Evolutionary conservation across 2,797 vertebrate genomes (phyloP), one percentile per base, ranked within the genome.

Genomic region (Cirrhinus molitorella): DNA sequence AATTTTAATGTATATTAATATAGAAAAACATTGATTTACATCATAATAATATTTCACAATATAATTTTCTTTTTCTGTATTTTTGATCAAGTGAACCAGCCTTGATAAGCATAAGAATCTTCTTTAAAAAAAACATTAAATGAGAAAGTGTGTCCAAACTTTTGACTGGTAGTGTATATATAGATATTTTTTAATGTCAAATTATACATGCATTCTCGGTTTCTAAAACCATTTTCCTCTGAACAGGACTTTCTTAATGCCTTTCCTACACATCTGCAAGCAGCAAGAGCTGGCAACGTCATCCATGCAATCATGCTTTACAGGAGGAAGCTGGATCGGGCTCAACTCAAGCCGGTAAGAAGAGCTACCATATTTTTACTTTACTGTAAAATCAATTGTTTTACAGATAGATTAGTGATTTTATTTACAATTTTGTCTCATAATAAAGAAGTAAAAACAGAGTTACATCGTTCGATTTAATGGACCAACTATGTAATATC

Each of bases 281-380:
- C 98, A 1, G 98, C 98, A 23, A 94, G 98, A 87, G 97, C 98
- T 53, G 98, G 97, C 55, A 99, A 99, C 25, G 88, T 95, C 89
- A 96, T 99, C 90, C 97, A 99, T 53, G 91, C 97, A 57, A 95
- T 96, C 88, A 95, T 99, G 92, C 93, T 98, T 3, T 99, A 99
- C 90, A 94, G 98, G 74, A 96, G 96, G 83, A 96, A 96, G 89
- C 94, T 99, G 89, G 98, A 99, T 93, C 92, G 98, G 79, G 97
- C 97, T 65, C 97, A 99, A 90, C 94, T 99, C 88, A 97, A 97
- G 83, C 98, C 98, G 43, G 98, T 99, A 59, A 85, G 86, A 83
- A 28, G 61, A 70, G 17, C 40, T 37, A 19, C 53, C 34, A 1
- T 67, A 25, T 67, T 83, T 67, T 55, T 72, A 70, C 68, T 37